Conservation (phyloP, 2,888 invertebrate species). For the Parnassius smintheus region DNA sequence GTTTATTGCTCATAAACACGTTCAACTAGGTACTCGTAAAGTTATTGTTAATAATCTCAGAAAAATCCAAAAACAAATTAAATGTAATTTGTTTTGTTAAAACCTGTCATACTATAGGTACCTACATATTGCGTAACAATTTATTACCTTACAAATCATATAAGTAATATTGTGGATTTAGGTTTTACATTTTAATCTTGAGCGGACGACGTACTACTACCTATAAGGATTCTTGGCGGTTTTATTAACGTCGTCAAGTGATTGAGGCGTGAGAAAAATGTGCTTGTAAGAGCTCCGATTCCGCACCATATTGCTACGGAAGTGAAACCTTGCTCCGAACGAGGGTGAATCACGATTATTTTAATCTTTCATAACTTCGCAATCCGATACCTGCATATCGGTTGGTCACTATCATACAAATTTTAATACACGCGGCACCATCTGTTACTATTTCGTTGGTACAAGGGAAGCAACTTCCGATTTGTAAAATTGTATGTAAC, state of each 20-base stretch:
- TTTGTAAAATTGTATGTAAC: neutral
- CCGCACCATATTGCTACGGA: slow-evolving; percentile 57
- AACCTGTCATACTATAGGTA: too few relatives aligned
- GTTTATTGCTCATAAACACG: too few relatives aligned
- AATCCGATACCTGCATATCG: slow-evolving; percentile 36
- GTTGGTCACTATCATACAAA: slow-evolving; percentile 14
- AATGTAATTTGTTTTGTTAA: too few relatives aligned
- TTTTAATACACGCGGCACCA: slow-evolving; percentile 11
- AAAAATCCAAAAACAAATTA: too few relatives aligned
- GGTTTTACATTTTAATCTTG: neutral
- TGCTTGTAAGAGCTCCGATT: slow-evolving; percentile 67
- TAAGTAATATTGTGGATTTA: too few relatives aligned
- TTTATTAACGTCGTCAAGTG: slow-evolving; percentile 30
- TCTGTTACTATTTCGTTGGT: slow-evolving; percentile 17
- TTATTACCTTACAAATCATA: too few relatives aligned
- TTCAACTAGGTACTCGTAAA: too few relatives aligned
- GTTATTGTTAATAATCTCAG: too few relatives aligned
- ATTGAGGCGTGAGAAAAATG: slow-evolving; percentile 54
- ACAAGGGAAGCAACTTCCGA: slow-evolving; percentile 20
- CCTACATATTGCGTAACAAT: too few relatives aligned
- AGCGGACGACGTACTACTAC: slow-evolving; percentile 7
- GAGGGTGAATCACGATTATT: slow-evolving; percentile 59
- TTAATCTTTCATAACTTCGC: slow-evolving; percentile 36
- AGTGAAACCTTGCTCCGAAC: slow-evolving; percentile 45
- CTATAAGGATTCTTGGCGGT: slow-evolving; percentile 59